These are phyloP conservation scores for Tamias sibiricus DNA, from an alignment of 2,113 vertebrate species.

Conservation along the genomic window DNA sequence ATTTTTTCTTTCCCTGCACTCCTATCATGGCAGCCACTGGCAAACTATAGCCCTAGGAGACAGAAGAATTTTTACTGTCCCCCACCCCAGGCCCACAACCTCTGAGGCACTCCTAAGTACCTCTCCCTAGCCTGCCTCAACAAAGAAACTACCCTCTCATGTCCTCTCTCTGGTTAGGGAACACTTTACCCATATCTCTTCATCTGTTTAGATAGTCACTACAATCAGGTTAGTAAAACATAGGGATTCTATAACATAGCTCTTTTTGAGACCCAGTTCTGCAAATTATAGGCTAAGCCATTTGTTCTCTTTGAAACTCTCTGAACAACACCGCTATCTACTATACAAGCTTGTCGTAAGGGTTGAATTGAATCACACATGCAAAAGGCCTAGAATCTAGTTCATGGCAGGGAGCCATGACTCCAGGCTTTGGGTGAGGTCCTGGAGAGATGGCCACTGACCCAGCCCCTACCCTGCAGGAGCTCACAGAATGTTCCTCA, in stretches of 20 bases:
- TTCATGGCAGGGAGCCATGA: neutral
- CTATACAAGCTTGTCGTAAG: neutral
- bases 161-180: neutral
- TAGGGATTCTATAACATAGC: neutral
- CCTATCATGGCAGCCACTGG: neutral
- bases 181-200: neutral
- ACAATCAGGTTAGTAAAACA: neutral
- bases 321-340: neutral
- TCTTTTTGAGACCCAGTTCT: neutral
- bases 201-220: neutral
- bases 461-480: neutral
- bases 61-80: neutral
- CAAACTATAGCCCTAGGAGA: neutral
- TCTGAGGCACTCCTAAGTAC: neutral
- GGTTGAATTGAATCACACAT: neutral
- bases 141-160: neutral
- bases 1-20: neutral
- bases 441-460: neutral
- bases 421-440: neutral
- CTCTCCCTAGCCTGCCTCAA: neutral
- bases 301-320: constrained; percentile 5
- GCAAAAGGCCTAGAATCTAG: neutral
- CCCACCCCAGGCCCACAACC: neutral
- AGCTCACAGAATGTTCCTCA: neutral
- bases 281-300: neutral